Evolutionary conservation across 2,797 vertebrate genomes (phyloP).

Genomic region (Oryzias sinensis): DNA sequence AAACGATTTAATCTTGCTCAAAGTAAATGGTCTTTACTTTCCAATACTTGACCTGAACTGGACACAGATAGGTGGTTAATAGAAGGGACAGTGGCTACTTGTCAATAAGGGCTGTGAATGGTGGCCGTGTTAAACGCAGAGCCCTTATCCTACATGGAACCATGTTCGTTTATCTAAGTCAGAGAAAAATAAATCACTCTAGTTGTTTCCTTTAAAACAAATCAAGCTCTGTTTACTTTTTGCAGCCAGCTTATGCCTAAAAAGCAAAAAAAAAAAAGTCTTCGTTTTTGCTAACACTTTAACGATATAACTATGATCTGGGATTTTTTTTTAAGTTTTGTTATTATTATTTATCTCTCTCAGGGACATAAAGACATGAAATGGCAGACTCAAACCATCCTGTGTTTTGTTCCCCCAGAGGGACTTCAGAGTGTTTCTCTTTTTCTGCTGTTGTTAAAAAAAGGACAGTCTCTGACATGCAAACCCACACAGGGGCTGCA

Average conservation of each 20-base stretch:
- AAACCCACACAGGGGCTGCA: conserved; percentile 62
- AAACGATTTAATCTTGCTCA: conserved; percentile 19
- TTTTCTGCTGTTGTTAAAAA: conserved; percentile 62
- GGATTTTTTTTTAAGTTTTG: conserved; percentile 4
- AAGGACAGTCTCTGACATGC: conserved; percentile 58
- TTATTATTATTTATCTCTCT: conserved; percentile 22
- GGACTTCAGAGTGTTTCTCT: conserved; percentile 49
- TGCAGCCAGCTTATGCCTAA: background rate
- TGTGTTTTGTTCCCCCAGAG: conserved; percentile 44
- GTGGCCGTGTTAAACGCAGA: conserved; percentile 4
- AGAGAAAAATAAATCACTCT: conserved; percentile 8
- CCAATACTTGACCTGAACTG: conserved; percentile 16
- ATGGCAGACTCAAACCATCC: conserved; percentile 34
- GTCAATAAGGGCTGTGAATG: conserved; percentile 5
- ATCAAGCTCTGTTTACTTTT: conserved; percentile 9
- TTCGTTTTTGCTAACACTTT: conserved; percentile 19
- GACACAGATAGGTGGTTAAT: conserved; percentile 27
- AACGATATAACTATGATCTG: conserved; percentile 12
- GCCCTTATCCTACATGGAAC: conserved; percentile 6
- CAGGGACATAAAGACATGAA: conserved; percentile 45
- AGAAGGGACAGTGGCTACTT: conserved; percentile 7
- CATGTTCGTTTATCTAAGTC: conserved; percentile 21
- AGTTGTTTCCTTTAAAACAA: background rate
- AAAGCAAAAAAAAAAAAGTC: conserved; percentile 19
- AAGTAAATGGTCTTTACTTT: conserved; percentile 17